These are phyloP conservation scores for Chrysolina haemoptera DNA, from an alignment of 2,888 invertebrate genomes.

Conservation along the genomic window DNA sequence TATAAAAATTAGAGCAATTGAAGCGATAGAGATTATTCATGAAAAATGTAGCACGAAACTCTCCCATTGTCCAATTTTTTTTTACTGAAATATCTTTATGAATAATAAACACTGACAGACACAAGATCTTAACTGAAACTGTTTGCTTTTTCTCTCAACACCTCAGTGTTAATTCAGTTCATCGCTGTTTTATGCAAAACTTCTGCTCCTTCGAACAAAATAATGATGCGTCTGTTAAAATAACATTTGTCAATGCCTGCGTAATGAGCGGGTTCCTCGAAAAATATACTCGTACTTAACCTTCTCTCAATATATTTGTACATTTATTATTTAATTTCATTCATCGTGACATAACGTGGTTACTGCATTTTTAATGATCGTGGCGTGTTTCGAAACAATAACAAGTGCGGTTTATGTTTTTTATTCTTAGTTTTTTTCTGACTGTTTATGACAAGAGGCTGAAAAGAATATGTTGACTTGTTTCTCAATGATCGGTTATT, in stretches of 20 bases:
- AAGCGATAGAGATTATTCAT: too few relatives aligned
- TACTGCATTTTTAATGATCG: slow-evolving; percentile 18
- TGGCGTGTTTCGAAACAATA: slow-evolving; percentile 27
- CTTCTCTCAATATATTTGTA: slow-evolving; percentile 20
- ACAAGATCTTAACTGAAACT: not conserved
- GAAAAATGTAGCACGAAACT: too few relatives aligned
- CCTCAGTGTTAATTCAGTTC: slow-evolving; percentile 18
- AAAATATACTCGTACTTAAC: not conserved
- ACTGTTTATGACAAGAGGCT: not conserved
- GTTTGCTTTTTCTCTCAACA: slow-evolving; percentile 10
- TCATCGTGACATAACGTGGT: slow-evolving; percentile 19
- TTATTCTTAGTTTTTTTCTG: not conserved
- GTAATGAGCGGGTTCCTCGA: not conserved
- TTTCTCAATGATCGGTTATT: slow-evolving; percentile 11
- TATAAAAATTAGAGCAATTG: too few relatives aligned
- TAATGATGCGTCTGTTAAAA: slow-evolving; percentile 9
- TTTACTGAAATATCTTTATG: not conserved
- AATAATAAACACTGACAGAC: slow-evolving; percentile 1
- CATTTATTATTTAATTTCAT: slow-evolving; percentile 21
- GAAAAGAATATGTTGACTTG: slow-evolving; percentile 1
- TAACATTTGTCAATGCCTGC: not conserved
- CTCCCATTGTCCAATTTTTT: too few relatives aligned
- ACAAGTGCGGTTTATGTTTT: slow-evolving; percentile 1
- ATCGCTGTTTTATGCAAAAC: not conserved
- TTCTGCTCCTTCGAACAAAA: not conserved